Percentiles rank a stretch among this genome's conserved stretches.
Evolutionary conservation across 2,113 vertebrate species (phyloP).

Genomic region (Puma concolor): DNA sequence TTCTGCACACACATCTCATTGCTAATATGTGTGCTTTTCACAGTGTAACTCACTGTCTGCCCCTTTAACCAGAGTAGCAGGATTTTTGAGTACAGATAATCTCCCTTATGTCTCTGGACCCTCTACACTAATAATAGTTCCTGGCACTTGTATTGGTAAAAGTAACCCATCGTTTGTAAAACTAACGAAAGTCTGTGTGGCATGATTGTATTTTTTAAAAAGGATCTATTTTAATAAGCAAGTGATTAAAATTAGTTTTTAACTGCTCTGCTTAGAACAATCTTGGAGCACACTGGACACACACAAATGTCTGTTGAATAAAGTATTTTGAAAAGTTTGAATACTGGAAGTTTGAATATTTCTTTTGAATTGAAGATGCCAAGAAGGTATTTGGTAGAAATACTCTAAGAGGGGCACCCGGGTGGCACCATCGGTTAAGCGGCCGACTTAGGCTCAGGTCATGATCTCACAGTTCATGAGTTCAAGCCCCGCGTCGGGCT

Average conservation of each 20-base stretch:
- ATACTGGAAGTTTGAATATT: background rate
- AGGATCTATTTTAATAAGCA: background rate
- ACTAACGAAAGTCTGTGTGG: background rate
- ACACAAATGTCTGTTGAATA: background rate
- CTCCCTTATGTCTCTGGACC: background rate
- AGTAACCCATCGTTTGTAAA: background rate
- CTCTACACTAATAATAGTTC: background rate
- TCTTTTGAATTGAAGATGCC: constrained; percentile 31
- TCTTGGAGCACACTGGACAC: background rate
- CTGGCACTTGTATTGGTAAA: background rate
- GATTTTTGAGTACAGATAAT: background rate
- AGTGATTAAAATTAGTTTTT: background rate
- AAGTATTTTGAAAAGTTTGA: background rate
- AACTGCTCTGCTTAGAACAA: background rate
- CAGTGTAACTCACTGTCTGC: background rate
- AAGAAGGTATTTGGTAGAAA: constrained; percentile 32
- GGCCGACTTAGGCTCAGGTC: no score
- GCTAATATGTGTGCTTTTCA: fast-evolving
- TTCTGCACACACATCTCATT: no score
- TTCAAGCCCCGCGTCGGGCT: fast-evolving
- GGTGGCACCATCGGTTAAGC: no score
- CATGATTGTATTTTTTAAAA: background rate
- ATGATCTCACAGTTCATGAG: no score
- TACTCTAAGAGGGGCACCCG: background rate
- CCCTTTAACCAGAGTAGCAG: background rate